phyloP scores from a whole-genome alignment of 2,113 vertebrate genomes.

The Phalacrocorax aristotelis region DNA sequence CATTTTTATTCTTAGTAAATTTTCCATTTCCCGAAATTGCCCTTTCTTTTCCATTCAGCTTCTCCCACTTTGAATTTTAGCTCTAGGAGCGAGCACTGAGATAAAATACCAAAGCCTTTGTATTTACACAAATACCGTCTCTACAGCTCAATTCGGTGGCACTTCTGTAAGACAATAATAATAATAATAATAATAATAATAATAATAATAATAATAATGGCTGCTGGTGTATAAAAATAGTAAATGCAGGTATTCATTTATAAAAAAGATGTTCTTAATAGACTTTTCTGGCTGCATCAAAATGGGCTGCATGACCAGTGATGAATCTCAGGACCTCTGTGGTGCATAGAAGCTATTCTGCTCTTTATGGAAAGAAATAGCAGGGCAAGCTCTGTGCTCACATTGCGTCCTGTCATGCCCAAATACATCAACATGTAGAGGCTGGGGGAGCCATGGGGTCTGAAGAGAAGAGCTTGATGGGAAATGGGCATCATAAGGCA shows the following conservation, averaged over 20 bases:
- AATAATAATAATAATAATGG: background rate
- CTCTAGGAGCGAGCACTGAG: background rate
- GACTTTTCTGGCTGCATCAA: background rate
- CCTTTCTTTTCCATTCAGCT: constrained; percentile 1
- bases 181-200: background rate
- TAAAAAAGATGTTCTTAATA: background rate
- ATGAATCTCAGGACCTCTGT: background rate
- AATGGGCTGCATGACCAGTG: background rate
- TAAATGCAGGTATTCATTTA: background rate
- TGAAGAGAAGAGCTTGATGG: background rate
- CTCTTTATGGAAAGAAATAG: background rate
- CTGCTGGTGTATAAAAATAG: background rate
- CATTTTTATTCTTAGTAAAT: constrained; percentile 6
- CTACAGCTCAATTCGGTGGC: background rate
- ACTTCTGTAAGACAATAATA: background rate
- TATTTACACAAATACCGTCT: background rate
- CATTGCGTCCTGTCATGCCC: rapidly evolving
- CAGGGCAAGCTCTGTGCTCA: rapidly evolving
- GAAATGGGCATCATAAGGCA: background rate
- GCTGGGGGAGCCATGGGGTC: rapidly evolving
- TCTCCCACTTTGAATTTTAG: background rate
- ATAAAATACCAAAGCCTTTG: background rate
- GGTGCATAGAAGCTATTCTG: background rate
- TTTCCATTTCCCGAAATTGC: background rate
- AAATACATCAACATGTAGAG: background rate